phyloP scores from a whole-genome alignment of 2,113 vertebrate genomes.

The Brachyhypopomus gauderio region DNA sequence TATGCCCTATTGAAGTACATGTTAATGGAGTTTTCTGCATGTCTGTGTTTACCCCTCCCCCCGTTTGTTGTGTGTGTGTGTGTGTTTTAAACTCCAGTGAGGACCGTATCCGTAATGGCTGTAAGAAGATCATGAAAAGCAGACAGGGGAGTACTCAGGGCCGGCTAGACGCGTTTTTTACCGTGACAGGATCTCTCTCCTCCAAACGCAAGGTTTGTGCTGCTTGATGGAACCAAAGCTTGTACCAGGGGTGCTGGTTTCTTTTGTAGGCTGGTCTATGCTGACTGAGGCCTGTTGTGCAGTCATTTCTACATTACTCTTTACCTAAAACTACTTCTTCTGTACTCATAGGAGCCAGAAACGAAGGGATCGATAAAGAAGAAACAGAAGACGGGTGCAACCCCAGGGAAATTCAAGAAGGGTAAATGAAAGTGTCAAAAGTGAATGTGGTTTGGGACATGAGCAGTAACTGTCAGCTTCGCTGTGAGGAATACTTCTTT shows the following conservation, averaged over 20 bases:
- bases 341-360: conserved; percentile 73
- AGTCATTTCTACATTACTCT: not conserved
- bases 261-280: not conserved
- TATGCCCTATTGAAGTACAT: no score
- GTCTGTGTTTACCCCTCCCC: no score
- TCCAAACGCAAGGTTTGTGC: conserved; percentile 86
- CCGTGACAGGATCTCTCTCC: conserved; percentile 89
- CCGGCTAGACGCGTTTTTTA: conserved; percentile 93
- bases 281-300: not conserved
- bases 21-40: not conserved
- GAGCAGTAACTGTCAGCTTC: not conserved
- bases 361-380: conserved; percentile 86
- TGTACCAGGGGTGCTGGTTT: no score
- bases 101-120: conserved; percentile 88
- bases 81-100: conserved; percentile 68
- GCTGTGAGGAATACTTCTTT: not conserved
- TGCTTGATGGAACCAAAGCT: no score
- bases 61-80: not conserved
- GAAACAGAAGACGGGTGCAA: conserved; percentile 79
- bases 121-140: conserved; percentile 87
- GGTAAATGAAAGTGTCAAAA: conserved; percentile 72
- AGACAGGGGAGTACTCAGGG: conserved; percentile 95
- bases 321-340: not conserved
- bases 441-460: not conserved
- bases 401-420: conserved; percentile 78